Percentiles rank a stretch among this genome's conserved stretches.
phyloP scores from a whole-genome alignment of 1,140 invertebrate species.

The Leguminivora glycinivorella region DNA sequence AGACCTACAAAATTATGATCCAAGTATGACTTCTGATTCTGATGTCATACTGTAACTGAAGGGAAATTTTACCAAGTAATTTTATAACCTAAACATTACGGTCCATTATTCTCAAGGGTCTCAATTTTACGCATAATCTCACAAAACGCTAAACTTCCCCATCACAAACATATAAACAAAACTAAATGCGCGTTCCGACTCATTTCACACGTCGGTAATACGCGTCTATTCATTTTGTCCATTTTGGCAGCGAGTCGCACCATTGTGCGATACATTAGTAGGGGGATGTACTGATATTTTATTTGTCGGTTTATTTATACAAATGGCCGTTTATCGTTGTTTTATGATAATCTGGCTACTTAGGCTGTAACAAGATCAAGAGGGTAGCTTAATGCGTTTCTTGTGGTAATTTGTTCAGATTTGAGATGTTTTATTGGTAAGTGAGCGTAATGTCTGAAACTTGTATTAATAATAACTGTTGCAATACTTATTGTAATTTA shows the following conservation, averaged over 20 bases:
- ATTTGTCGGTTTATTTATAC: slow-evolving; percentile 43
- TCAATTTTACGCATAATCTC: slow-evolving; percentile 19
- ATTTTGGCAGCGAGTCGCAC: slow-evolving; percentile 31
- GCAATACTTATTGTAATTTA: background rate
- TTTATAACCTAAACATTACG: background rate
- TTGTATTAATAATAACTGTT: background rate
- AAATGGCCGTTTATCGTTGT: slow-evolving; percentile 42
- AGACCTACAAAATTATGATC: too few species aligned
- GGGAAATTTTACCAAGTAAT: too few species aligned
- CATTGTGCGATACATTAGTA: slow-evolving; percentile 41
- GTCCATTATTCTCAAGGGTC: slow-evolving; percentile 1
- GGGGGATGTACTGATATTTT: slow-evolving; percentile 37
- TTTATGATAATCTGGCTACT: slow-evolving; percentile 30
- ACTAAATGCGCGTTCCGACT: slow-evolving; percentile 48
- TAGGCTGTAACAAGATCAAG: slow-evolving; percentile 20
- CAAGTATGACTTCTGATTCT: too few species aligned
- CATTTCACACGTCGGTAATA: slow-evolving; percentile 49
- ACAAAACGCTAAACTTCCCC: slow-evolving; percentile 9
- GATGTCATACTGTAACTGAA: too few species aligned
- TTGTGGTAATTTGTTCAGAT: slow-evolving; percentile 14
- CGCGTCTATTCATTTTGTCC: slow-evolving; percentile 44
- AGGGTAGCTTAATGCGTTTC: slow-evolving; percentile 12
- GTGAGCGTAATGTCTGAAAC: background rate
- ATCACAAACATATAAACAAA: slow-evolving; percentile 46
- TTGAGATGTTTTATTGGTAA: background rate